Base-by-base conservation (phyloP, 64 coral and sea anemone species). In the Cladopsammia gracilis region DNA sequence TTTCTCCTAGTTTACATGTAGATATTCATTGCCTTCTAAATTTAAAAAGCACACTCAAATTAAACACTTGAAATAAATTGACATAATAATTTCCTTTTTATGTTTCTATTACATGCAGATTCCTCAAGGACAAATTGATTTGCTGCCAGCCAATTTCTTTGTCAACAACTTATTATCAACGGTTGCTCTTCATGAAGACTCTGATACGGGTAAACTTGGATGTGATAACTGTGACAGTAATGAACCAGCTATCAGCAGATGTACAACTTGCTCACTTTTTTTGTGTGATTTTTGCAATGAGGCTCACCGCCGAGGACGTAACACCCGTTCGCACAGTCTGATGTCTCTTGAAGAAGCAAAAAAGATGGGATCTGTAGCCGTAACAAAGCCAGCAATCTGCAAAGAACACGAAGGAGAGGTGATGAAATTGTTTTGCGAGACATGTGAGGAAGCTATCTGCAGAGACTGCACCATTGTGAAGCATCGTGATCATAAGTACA, bases 81-180 rank as follows among this genome's bases (percentile, higher is more conserved):
- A 69, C 10, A 25, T 69, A 0, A 25, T 10, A 25, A 4, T 69
- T 69, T 69, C 26, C 0, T 25, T 9, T 24, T 10, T 69, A 8
- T 56, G 11, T 25, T 69, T 69, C 7, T 69, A 8, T 25, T 25
- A 8, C 66, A 5, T 7, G 22, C 70, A 47, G 44, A 73, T 73
- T 45, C 43, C 70, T 16, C 3, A 73, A 0, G 26, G 34, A 15
- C 3, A 73, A 73, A 25, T 73, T 73, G 70, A 48, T 74, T 74
- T 44, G 10, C 71, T 74, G 45, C 71, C 71, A 48, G 71, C 20
- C 45, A 74, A 74, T 74, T 74, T 74, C 71, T 74, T 74, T 19
- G 11, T 74, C 4, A 74, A 74, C 71, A 74, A 74, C 46, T 48
- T 74, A 48, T 48, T 74, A 15, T 74, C 71, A 10, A 4, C 48